Base-by-base conservation (phyloP, 2,113 vertebrate species). In the Agelaius phoeniceus region DNA sequence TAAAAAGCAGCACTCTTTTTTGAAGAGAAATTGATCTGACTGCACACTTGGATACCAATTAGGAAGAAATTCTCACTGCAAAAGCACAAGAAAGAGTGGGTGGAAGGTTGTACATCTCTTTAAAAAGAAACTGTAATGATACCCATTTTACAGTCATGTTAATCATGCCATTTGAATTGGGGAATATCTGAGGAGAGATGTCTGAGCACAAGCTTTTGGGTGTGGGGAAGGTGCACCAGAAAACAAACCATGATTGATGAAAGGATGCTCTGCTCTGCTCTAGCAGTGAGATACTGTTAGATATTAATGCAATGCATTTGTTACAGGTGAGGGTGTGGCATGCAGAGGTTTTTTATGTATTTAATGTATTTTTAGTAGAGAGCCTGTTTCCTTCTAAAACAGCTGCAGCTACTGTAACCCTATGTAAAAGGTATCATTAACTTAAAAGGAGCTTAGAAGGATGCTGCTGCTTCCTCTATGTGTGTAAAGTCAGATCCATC, bases 41-140 rank as follows among this genome's bases (percentile, higher is more conserved):
- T 65, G 67, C 93, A 91, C 82, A 76, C 84, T 90, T 93, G 93
- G 85, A 85, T 89, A 49, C 67, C 92, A 92, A 69, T 87, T 96
- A 95, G 80, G 72, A 75, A 59, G 54, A 77, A 89, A 71, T 89
- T 57, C 37, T 93, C 52, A 13, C 81, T 91, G 72, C 67, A 79
- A 91, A 92, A 92, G 88, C 79, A 82, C 58, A 89, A 89, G 27
- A 82, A 84, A 49, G 65, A 31, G 73, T 59, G 48, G 55, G 80
- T 2, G 30, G 71, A 88, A 87, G 73, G 30, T 30, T 66, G 74
- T 65, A n/a, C 43, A 48, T 73, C 30, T 83, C 66, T 78, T 90
- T 79, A 72, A 65, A 94, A 77, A 51, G 46, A 44, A 87, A 37
- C 27, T 72, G 66, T 51, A 85, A 48, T 81, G 79, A 69, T 81